phyloP scores from a whole-genome alignment of 2,113 vertebrate genomes.

The Tragelaphus strepsiceros region DNA sequence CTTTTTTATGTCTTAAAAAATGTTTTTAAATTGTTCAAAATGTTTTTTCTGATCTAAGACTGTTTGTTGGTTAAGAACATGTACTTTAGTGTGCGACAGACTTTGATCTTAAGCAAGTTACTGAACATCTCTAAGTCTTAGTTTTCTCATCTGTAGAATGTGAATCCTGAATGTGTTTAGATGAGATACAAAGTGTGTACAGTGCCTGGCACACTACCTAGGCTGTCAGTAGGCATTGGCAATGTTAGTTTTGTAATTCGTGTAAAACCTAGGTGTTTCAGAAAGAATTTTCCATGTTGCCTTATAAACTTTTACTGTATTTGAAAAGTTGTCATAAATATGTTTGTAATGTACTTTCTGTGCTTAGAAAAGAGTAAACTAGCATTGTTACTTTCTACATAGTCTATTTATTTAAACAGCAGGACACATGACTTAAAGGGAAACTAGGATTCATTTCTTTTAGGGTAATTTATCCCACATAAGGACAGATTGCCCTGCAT shows the following conservation, averaged over 20 bases:
- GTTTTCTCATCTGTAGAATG: not conserved
- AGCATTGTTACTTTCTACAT: not conserved
- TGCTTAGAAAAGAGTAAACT: not conserved
- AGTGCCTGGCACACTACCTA: not conserved
- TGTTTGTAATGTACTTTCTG: not conserved
- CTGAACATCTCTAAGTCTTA: not conserved
- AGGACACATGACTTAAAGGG: not conserved
- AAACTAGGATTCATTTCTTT: not conserved
- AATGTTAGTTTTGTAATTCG: not conserved
- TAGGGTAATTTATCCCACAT: not conserved
- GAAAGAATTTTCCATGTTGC: not conserved
- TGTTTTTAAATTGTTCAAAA: not conserved
- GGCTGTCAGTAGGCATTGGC: not conserved
- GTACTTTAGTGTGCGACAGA: not conserved
- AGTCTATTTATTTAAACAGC: not conserved
- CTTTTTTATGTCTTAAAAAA: not conserved
- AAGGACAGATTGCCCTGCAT: not conserved
- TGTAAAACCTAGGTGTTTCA: not conserved
- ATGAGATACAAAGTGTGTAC: not conserved
- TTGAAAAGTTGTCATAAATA: not conserved
- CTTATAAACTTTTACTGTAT: not conserved
- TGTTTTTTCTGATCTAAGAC: not conserved
- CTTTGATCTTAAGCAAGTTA: not conserved
- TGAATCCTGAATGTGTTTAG: not conserved
- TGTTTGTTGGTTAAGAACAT: not conserved